phyloP scores from a whole-genome alignment of 2,113 vertebrate species.

The Rhadina sibilatrix region DNA sequence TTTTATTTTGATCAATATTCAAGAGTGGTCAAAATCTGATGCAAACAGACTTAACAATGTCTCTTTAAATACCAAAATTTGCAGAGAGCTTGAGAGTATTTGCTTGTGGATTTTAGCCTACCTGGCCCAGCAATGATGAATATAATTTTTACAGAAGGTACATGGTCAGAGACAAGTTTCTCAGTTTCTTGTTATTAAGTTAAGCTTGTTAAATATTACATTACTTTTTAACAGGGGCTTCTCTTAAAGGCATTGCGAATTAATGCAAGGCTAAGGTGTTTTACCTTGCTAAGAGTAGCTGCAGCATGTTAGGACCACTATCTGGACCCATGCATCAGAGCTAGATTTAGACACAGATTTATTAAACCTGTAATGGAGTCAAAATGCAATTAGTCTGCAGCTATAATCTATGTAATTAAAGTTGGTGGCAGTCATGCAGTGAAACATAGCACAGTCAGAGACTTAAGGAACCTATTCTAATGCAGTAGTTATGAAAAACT shows the following conservation, averaged over 20 bases:
- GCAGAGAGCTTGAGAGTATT: not conserved
- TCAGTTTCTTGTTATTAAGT: not conserved
- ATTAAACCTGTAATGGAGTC: not conserved
- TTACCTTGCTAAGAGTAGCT: not conserved
- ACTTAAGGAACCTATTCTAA: not conserved
- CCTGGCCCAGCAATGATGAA: not conserved
- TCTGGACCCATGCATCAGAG: not conserved
- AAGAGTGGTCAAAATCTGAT: not conserved
- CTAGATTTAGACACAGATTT: not conserved
- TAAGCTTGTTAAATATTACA: not conserved
- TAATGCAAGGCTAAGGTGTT: not conserved
- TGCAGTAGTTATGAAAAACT: not conserved
- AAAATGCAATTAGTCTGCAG: not conserved
- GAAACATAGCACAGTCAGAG: not conserved
- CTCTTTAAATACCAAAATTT: slow-evolving; percentile 21
- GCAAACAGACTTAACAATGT: not conserved
- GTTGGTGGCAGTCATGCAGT: not conserved
- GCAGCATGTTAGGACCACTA: not conserved
- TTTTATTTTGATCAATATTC: not conserved
- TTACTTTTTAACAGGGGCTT: not conserved
- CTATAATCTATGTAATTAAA: not conserved
- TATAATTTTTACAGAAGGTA: not conserved
- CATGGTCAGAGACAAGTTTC: not conserved
- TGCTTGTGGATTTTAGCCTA: not conserved
- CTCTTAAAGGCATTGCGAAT: not conserved